Conservation (phyloP, 2,113 vertebrate genomes). For the Protomyctophum bolini region DNA sequence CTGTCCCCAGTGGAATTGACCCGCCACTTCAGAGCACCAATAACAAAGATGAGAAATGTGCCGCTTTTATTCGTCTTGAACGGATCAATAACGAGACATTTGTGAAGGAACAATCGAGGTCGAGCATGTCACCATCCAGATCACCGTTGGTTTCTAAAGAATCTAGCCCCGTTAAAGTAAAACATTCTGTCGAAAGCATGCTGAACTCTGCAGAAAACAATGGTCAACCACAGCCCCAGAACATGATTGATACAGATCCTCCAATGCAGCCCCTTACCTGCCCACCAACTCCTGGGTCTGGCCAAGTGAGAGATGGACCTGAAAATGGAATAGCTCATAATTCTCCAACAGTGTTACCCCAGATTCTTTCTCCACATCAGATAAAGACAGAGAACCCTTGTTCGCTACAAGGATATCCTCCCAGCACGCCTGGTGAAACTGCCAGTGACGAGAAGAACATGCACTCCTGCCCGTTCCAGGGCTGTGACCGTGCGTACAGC, state of each 20-base stretch:
- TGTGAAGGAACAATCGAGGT: slow-evolving; percentile 41
- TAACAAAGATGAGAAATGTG: slow-evolving; percentile 19
- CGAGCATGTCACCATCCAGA: slow-evolving; percentile 38
- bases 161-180: slow-evolving; percentile 55
- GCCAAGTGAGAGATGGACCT: slow-evolving; percentile 29
- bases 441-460: slow-evolving; percentile 78
- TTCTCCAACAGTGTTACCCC: slow-evolving; percentile 45
- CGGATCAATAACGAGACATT: slow-evolving; percentile 30
- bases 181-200: slow-evolving; percentile 74
- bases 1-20: slow-evolving; percentile 35
- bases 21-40: slow-evolving; percentile 21
- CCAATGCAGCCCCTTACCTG: slow-evolving; percentile 31
- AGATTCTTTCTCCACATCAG: slow-evolving; percentile 61
- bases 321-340: slow-evolving; percentile 39
- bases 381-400: slow-evolving; percentile 69
- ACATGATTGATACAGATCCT: slow-evolving; percentile 20
- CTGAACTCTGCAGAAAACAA: slow-evolving; percentile 49
- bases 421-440: slow-evolving; percentile 41
- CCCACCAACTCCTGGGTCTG: slow-evolving; percentile 32
- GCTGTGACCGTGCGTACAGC: slow-evolving; percentile 92
- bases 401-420: slow-evolving; percentile 63
- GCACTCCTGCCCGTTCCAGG: slow-evolving; percentile 90
- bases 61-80: slow-evolving; percentile 42
- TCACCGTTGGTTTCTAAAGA: slow-evolving; percentile 47
- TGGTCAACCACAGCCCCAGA: slow-evolving; percentile 20